phyloP scores from a whole-genome alignment of 2,113 vertebrate species.

The Syrrhaptes paradoxus region DNA sequence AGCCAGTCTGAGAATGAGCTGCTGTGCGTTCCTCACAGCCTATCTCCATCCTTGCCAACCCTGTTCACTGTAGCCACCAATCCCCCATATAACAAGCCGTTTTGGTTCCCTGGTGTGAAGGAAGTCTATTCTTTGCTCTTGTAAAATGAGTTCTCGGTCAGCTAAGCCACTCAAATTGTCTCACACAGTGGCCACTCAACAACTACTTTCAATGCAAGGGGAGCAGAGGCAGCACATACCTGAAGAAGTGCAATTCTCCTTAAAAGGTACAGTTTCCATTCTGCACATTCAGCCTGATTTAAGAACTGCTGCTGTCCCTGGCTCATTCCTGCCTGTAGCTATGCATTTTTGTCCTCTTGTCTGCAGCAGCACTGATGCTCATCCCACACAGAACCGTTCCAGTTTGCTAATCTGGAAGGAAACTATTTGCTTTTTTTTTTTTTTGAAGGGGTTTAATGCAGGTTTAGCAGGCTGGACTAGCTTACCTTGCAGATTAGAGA shows the following conservation, averaged over 20 bases:
- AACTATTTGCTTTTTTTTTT: neutral
- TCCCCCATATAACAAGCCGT: neutral
- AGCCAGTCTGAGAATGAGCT: neutral
- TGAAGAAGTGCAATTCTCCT: neutral
- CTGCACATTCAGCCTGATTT: neutral
- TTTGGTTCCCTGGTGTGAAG: neutral
- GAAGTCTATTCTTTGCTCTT: neutral
- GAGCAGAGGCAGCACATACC: neutral
- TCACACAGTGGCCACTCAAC: neutral
- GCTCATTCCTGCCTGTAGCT: neutral
- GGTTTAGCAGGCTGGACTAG: neutral
- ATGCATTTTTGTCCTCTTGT: neutral
- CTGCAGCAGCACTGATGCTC: neutral
- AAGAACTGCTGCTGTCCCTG: neutral
- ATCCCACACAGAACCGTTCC: neutral
- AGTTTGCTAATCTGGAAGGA: neutral
- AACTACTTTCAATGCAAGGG: neutral
- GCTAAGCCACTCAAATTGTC: neutral
- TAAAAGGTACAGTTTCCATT: neutral
- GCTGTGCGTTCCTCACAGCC: rapidly evolving
- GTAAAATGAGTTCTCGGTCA: neutral
- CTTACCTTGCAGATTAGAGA: neutral
- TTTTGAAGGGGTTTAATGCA: neutral
- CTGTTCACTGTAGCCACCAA: too few relatives aligned
- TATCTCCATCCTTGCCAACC: neutral